phyloP scores from a whole-genome alignment of 2,888 invertebrate species.

The Agapostemon virescens region DNA sequence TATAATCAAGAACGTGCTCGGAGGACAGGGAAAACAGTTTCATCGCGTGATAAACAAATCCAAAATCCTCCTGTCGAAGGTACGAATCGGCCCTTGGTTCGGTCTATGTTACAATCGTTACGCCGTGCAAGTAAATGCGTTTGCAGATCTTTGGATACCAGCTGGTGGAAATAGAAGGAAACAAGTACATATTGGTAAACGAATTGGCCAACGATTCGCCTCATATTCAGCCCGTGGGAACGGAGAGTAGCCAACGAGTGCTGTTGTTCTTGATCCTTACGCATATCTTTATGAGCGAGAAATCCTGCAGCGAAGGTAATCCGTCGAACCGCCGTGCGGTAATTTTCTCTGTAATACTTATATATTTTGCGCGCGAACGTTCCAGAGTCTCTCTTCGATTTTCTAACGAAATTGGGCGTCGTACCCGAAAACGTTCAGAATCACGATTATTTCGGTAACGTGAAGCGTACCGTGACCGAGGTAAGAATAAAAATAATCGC shows the following conservation, averaged over 20 bases:
- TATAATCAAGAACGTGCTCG: slow-evolving; percentile 67
- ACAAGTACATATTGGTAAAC: slow-evolving; percentile 73
- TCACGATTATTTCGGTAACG: slow-evolving; percentile 71
- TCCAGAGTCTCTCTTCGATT: slow-evolving; percentile 82
- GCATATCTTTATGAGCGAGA: slow-evolving; percentile 83
- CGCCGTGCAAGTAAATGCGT: background rate
- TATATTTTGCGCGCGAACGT: no score
- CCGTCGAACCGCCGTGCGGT: background rate
- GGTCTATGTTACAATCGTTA: background rate
- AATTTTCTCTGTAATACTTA: no score
- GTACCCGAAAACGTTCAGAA: slow-evolving; percentile 78
- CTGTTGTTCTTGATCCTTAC: slow-evolving; percentile 81
- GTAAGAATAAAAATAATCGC: slow-evolving; percentile 57
- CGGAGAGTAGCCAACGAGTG: slow-evolving; percentile 79
- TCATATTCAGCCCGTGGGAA: slow-evolving; percentile 66
- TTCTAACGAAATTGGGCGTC: slow-evolving; percentile 81
- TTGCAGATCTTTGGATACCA: slow-evolving; percentile 82
- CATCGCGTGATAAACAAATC: slow-evolving; percentile 61
- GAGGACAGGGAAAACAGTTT: slow-evolving; percentile 61
- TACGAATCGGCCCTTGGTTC: slow-evolving; percentile 38
- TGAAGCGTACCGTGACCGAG: slow-evolving; percentile 65
- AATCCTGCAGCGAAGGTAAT: slow-evolving; percentile 81
- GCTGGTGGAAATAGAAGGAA: slow-evolving; percentile 79
- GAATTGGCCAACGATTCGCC: slow-evolving; percentile 62
- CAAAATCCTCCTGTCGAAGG: slow-evolving; percentile 61